A percentile compares a stretch with the other conserved stretches of the same genome.
These are phyloP conservation scores for Stegophylla sp. DNA, from an alignment of 2,888 invertebrate genomes.

Conservation along the genomic window DNA sequence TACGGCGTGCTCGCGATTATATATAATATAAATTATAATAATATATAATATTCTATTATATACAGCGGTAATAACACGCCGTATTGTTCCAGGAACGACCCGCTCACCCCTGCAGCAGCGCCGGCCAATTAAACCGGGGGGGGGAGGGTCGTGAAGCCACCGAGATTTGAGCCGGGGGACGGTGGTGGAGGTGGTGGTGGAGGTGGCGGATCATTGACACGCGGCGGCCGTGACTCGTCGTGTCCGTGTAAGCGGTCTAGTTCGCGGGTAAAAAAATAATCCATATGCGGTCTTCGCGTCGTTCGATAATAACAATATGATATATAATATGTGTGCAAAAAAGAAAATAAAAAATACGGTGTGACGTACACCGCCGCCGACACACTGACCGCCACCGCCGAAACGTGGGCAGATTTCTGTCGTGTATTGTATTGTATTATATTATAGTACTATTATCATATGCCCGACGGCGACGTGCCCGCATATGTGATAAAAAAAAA, in stretches of 20 bases:
- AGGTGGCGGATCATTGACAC: constrained; percentile 30
- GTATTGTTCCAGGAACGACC: constrained; percentile 41
- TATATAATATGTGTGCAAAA: neutral
- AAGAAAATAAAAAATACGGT: too few species aligned
- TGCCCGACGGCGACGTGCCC: too few species aligned
- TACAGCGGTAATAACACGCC: constrained; percentile 11
- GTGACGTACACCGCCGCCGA: neutral
- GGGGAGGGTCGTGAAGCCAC: neutral
- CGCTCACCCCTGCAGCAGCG: constrained; percentile 6
- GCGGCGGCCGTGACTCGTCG: constrained; percentile 10
- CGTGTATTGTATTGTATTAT: too few species aligned
- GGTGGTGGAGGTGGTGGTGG: neutral
- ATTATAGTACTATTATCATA: too few species aligned
- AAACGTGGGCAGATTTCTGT: too few species aligned
- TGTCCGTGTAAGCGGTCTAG: constrained; percentile 11
- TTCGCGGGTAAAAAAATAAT: neutral
- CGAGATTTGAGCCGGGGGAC: too few species aligned
- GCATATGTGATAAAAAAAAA: too few species aligned
- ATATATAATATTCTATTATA: too few species aligned
- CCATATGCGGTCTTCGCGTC: too few species aligned
- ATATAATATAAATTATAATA: too few species aligned
- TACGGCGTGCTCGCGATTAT: too few species aligned
- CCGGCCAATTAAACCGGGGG: constrained; percentile 49
- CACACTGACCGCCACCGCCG: too few species aligned
- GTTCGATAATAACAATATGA: neutral